Conservation (phyloP, 2,113 vertebrate species). For the Chauna torquata region DNA sequence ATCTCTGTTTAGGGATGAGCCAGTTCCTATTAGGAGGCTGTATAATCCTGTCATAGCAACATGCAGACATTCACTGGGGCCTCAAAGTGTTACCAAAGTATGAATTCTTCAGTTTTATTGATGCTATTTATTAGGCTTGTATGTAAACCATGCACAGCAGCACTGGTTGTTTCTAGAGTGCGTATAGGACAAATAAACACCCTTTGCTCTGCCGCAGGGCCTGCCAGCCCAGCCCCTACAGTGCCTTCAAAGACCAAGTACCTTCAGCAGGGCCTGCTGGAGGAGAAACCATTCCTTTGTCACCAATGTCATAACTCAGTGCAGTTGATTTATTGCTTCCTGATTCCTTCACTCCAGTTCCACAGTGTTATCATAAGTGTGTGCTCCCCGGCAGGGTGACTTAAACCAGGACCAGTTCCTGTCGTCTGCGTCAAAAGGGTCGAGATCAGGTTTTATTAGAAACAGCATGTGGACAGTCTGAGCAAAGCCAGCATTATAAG, state of each 20-base stretch:
- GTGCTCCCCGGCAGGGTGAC: neutral
- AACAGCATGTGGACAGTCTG: constrained; percentile 28
- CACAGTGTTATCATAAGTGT: neutral
- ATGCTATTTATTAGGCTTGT: neutral
- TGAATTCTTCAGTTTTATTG: neutral
- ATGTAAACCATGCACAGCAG: neutral
- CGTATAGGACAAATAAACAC: constrained; percentile 42
- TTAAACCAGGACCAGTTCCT: constrained; percentile 58
- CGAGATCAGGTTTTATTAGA: constrained; percentile 34
- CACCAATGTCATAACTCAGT: constrained; percentile 59
- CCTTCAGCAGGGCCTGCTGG: constrained; percentile 14
- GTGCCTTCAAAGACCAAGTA: neutral
- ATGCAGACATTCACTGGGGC: neutral
- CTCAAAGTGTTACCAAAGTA: neutral
- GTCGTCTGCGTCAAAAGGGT: neutral
- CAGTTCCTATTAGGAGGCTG: neutral
- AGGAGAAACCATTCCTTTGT: constrained; percentile 58
- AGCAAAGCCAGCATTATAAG: neutral
- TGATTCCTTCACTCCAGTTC: constrained; percentile 6
- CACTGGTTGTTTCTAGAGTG: neutral
- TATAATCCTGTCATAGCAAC: neutral
- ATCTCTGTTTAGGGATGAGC: neutral
- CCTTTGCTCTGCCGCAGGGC: accelerated
- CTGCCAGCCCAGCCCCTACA: neutral
- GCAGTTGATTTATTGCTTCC: constrained; percentile 64